phyloP scores from a whole-genome alignment of 2,113 vertebrate species.

The Micronisus gabar region DNA sequence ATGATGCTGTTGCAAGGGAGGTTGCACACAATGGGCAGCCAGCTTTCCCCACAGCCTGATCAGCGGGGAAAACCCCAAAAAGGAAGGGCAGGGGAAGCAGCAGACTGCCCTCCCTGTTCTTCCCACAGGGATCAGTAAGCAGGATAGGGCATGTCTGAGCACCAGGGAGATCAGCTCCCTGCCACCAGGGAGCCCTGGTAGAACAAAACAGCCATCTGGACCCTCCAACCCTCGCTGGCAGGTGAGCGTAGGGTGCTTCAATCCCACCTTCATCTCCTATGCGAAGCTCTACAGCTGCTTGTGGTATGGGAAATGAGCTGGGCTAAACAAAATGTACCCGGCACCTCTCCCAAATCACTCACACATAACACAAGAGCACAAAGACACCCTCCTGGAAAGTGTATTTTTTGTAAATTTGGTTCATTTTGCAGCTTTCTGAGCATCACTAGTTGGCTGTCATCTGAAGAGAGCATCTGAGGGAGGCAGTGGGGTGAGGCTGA shows the following conservation, averaged over 20 bases:
- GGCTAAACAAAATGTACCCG: background rate
- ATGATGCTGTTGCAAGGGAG: background rate
- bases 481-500: background rate
- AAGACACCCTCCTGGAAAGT: background rate
- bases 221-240: background rate
- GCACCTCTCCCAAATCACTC: background rate
- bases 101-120: background rate
- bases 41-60: background rate
- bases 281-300: background rate
- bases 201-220: background rate
- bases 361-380: background rate
- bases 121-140: background rate
- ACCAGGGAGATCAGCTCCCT: background rate
- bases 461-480: background rate
- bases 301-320: background rate
- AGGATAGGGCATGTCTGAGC: background rate
- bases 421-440: background rate
- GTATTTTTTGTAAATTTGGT: background rate
- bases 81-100: background rate
- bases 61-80: background rate
- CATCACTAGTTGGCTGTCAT: background rate
- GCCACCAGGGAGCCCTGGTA: background rate
- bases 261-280: background rate
- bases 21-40: rapidly evolving
- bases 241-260: background rate